Conservation (phyloP, 2,113 vertebrate species). For the Microtus pennsylvanicus region DNA sequence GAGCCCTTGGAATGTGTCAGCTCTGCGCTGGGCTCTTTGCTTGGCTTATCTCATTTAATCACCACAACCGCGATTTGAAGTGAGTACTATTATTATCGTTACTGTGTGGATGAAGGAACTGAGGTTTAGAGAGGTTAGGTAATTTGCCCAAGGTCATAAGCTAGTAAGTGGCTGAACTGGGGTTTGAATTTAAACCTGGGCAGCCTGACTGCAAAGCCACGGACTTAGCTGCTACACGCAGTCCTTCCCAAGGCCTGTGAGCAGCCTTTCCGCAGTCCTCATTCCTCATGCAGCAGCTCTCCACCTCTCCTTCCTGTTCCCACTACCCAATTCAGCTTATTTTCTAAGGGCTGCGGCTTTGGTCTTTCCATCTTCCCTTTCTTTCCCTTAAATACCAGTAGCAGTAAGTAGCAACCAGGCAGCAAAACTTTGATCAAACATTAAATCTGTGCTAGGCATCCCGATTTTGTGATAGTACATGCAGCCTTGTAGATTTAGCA, state of each 20-base stretch:
- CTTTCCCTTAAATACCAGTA: conserved; percentile 42
- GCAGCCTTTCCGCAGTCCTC: conserved; percentile 72
- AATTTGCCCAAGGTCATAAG: conserved; percentile 79
- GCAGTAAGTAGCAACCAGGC: background rate
- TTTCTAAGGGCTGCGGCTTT: background rate
- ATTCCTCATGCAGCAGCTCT: conserved; percentile 65
- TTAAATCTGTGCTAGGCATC: background rate
- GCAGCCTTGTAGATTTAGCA: background rate
- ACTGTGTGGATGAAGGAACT: conserved; percentile 71
- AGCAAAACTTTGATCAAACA: background rate
- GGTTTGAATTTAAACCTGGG: conserved; percentile 78
- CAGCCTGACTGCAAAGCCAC: conserved; percentile 69
- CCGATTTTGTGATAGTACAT: background rate
- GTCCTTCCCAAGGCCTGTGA: conserved; percentile 52
- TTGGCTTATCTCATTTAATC: conserved; percentile 72
- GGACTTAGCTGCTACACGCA: conserved; percentile 62
- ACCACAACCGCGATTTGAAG: conserved; percentile 51
- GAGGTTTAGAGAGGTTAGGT: conserved; percentile 70
- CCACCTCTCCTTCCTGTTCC: conserved; percentile 12
- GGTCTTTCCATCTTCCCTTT: background rate
- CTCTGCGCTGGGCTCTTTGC: conserved; percentile 27
- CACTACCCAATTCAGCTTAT: conserved; percentile 22
- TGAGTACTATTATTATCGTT: conserved; percentile 68
- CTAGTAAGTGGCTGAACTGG: conserved; percentile 75
- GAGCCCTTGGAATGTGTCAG: conserved; percentile 63